These are phyloP conservation scores for Caerostris darwini DNA, from an alignment of 1,140 invertebrate species.

Conservation along the genomic window DNA sequence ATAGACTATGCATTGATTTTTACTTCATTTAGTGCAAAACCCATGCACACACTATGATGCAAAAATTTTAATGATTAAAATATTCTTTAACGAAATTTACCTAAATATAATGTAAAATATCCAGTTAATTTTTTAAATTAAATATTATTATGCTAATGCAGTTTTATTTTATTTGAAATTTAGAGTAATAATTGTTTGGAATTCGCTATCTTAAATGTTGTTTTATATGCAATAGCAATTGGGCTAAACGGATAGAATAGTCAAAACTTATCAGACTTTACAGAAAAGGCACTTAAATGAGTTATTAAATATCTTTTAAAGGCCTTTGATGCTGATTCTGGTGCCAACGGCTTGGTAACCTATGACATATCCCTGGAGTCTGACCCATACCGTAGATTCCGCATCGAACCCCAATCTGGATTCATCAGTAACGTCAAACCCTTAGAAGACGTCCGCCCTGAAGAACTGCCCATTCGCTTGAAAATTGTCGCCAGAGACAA, in stretches of 20 bases:
- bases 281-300: neutral
- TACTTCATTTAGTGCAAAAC: no score
- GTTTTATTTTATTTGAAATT: no score
- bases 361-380: slow-evolving; percentile 87
- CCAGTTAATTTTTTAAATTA: no score
- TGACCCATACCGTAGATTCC: slow-evolving; percentile 87
- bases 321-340: slow-evolving; percentile 91
- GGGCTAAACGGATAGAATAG: neutral
- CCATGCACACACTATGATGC: no score
- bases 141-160: accelerated
- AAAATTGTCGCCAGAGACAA: slow-evolving; percentile 89
- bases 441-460: slow-evolving; percentile 86
- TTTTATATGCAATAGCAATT: neutral
- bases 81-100: no score
- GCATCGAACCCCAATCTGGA: slow-evolving; percentile 88
- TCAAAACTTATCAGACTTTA: neutral
- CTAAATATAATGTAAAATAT: no score
- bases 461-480: slow-evolving; percentile 88
- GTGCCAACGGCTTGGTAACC: slow-evolving; percentile 88
- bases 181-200: no score
- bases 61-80: no score
- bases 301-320: slow-evolving; percentile 80
- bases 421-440: slow-evolving; percentile 88
- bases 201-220: neutral
- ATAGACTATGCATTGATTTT: no score